A percentile compares a stretch with the other conserved stretches of the same genome.
phyloP scores from a whole-genome alignment of 2,113 vertebrate species.

The Crotalus tigris region DNA sequence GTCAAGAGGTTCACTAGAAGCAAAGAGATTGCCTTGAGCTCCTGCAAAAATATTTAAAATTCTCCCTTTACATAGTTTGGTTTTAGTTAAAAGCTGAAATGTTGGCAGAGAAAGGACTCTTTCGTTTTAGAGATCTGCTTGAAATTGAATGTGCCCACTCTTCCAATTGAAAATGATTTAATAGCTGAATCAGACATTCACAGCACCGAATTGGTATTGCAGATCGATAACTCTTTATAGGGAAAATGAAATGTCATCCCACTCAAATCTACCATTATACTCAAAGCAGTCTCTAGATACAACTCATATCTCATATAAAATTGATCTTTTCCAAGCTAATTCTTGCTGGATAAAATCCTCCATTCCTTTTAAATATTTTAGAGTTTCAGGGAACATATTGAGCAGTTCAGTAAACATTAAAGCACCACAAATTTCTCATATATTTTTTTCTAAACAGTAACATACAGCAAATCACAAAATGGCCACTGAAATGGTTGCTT shows the following conservation, averaged over 20 bases:
- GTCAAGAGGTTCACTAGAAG: not conserved
- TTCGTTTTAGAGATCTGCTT: not conserved
- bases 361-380: not conserved
- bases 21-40: not conserved
- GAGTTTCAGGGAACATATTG: not conserved
- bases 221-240: not conserved
- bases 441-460: not conserved
- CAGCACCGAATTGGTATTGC: not conserved
- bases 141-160: not conserved
- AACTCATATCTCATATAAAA: not conserved
- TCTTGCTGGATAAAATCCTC: not conserved
- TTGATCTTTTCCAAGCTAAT: not conserved
- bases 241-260: not conserved
- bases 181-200: not conserved
- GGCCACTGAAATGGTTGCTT: not conserved
- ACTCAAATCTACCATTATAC: not conserved
- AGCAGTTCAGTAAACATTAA: not conserved
- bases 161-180: not conserved
- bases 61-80: not conserved
- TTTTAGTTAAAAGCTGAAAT: not conserved
- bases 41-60: not conserved
- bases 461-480: not conserved
- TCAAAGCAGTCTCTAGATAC: not conserved
- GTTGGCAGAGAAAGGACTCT: not conserved
- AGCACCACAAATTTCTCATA: not conserved